Percentiles rank a stretch among this genome's conserved stretches.
Conservation (phyloP, 1,140 invertebrate species). For the Dreissena polymorpha region DNA sequence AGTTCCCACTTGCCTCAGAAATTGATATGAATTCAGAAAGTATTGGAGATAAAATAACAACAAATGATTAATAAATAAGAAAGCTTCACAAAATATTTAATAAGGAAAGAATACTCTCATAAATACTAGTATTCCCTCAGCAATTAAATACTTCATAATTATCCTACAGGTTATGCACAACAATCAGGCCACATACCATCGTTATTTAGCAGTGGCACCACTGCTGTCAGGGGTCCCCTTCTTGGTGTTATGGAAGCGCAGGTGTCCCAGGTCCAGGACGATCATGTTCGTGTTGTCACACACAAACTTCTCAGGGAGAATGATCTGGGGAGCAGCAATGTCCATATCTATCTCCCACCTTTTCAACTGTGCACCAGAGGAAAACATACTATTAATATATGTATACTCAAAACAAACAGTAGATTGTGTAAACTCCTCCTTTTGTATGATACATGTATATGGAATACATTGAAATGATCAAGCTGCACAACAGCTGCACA, state of each 20-base stretch:
- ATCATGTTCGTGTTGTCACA: slow-evolving; percentile 90
- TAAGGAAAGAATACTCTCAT: too few relatives aligned
- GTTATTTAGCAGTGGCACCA: slow-evolving; percentile 36
- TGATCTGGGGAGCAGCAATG: slow-evolving; percentile 95
- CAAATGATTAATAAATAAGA: too few relatives aligned
- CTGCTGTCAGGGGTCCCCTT: slow-evolving; percentile 13
- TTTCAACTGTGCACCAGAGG: slow-evolving; percentile 81
- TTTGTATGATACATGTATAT: too few relatives aligned
- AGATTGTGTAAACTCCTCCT: too few relatives aligned
- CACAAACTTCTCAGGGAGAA: slow-evolving; percentile 89
- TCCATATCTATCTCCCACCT: slow-evolving; percentile 94
- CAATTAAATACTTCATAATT: too few relatives aligned
- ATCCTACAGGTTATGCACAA: too few relatives aligned
- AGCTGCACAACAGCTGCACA: neutral
- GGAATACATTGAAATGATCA: too few relatives aligned
- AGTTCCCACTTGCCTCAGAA: neutral
- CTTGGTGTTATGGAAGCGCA: slow-evolving; percentile 72
- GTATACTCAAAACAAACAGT: neutral
- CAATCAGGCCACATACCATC: slow-evolving; percentile 34
- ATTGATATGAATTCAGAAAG: neutral
- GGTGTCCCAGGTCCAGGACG: slow-evolving; percentile 80
- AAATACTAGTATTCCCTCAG: too few relatives aligned
- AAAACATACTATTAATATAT: slow-evolving; percentile 11
- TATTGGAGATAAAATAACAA: too few relatives aligned
- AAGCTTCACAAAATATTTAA: too few relatives aligned